phyloP scores from a whole-genome alignment of 2,888 invertebrate genomes.

The Cloeon dipterum region DNA sequence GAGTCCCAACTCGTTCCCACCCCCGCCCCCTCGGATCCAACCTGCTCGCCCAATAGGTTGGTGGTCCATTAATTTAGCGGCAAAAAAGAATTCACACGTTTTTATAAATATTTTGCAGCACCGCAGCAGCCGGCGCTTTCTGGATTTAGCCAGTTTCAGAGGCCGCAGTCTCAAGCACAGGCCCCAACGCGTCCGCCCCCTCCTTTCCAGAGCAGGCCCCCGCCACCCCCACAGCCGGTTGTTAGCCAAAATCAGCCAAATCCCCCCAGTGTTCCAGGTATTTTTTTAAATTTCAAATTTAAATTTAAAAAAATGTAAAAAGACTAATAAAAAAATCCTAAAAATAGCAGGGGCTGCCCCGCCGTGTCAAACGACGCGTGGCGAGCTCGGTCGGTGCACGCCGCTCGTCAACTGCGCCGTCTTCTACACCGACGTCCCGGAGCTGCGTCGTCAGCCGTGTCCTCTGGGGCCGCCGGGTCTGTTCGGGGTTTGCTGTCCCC shows the following conservation, averaged over 20 bases:
- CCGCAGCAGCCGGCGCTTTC: background rate
- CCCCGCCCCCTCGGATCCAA: background rate
- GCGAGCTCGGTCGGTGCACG: slow-evolving; percentile 14
- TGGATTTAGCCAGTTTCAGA: background rate
- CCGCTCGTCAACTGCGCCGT: slow-evolving; percentile 16
- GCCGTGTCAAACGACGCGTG: slow-evolving; percentile 11
- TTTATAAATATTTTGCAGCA: too few species aligned
- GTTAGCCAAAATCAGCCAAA: too few species aligned
- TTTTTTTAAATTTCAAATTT: too few species aligned
- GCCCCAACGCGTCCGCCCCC: background rate
- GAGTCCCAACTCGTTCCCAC: too few species aligned
- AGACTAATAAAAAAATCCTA: background rate
- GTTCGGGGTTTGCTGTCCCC: slow-evolving; percentile 17
- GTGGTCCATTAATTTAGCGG: too few species aligned
- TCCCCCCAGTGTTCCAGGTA: too few species aligned
- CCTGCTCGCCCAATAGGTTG: too few species aligned
- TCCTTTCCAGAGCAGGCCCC: too few species aligned
- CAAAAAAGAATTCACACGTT: too few species aligned
- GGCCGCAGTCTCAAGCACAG: background rate
- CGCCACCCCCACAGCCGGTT: background rate
- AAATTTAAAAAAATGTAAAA: background rate
- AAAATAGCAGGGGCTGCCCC: slow-evolving; percentile 3
- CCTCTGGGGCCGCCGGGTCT: slow-evolving; percentile 11
- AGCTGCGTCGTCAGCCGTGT: slow-evolving; percentile 15
- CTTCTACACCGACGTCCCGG: slow-evolving; percentile 16